These are phyloP conservation scores for Pempheris klunzingeri DNA, from an alignment of 2,797 vertebrate species.

Conservation along the genomic window DNA sequence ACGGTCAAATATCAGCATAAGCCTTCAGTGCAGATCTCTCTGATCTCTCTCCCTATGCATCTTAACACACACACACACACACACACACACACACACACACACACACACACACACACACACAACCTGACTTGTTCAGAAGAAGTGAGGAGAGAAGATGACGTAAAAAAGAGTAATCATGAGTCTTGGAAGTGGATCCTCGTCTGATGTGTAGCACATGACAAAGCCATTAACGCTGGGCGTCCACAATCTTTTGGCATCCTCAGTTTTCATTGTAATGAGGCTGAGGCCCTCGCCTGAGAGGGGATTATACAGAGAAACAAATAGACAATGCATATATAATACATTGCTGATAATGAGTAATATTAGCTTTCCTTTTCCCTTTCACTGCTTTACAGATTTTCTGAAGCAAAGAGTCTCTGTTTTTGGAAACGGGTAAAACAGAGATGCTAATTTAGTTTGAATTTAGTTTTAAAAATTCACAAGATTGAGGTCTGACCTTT, in stretches of 20 bases:
- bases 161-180: not conserved
- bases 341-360: not conserved
- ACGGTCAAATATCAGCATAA: constrained; percentile 49
- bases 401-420: not conserved
- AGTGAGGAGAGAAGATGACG: not conserved
- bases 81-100: constrained; percentile 4
- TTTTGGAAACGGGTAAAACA: not conserved
- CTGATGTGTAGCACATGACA: not conserved
- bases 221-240: not conserved
- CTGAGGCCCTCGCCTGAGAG: not conserved
- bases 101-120: not conserved
- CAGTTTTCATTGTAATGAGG: not conserved
- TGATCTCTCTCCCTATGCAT: too few species aligned
- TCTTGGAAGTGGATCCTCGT: constrained; percentile 1
- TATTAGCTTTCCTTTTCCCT: too few species aligned
- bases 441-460: not conserved
- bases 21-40: constrained; percentile 26
- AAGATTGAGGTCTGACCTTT: not conserved
- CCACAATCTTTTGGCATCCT: not conserved
- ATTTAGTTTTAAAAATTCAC: constrained; percentile 1
- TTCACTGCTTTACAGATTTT: not conserved
- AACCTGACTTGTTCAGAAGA: not conserved
- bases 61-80: constrained; percentile 20
- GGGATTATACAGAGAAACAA: not conserved
- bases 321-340: not conserved